Evolutionary conservation across 2,888 invertebrate species (phyloP).

Genomic region (Theristus sp.): DNA sequence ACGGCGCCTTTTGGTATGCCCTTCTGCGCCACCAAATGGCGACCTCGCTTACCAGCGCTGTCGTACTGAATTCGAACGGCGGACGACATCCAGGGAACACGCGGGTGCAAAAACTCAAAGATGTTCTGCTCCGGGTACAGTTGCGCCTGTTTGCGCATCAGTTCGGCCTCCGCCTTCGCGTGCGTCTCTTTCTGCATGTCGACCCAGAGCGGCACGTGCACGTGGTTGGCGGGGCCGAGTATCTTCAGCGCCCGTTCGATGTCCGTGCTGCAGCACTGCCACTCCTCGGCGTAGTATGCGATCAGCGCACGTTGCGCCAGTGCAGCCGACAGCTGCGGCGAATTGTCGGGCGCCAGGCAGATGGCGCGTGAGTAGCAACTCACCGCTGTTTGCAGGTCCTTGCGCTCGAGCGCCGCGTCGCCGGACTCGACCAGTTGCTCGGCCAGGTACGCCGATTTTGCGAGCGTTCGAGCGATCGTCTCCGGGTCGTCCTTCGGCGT

Average conservation of each 20-base stretch:
- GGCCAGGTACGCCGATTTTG: no score
- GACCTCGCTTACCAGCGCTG: not conserved
- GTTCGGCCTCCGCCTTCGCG: not conserved
- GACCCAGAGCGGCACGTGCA: not conserved
- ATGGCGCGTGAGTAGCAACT: not conserved
- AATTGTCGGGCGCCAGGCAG: not conserved
- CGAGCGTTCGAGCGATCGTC: no score
- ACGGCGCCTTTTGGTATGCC: not conserved
- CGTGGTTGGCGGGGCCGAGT: not conserved
- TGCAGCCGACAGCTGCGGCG: not conserved
- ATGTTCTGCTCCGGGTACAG: not conserved
- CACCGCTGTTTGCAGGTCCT: not conserved
- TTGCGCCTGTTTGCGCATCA: not conserved
- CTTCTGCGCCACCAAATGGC: not conserved
- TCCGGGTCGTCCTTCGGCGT: no score
- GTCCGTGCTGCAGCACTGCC: not conserved
- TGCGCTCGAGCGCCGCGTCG: not conserved
- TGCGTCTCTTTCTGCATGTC: not conserved
- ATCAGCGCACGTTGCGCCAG: not conserved
- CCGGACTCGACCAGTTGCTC: not conserved
- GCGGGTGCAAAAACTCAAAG: not conserved
- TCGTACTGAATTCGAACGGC: not conserved
- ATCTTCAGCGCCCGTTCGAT: not conserved
- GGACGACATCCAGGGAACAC: not conserved
- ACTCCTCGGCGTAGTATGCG: not conserved